Conservation (phyloP, 2,888 invertebrate genomes). For the Ommatoiulus sabulosus region DNA sequence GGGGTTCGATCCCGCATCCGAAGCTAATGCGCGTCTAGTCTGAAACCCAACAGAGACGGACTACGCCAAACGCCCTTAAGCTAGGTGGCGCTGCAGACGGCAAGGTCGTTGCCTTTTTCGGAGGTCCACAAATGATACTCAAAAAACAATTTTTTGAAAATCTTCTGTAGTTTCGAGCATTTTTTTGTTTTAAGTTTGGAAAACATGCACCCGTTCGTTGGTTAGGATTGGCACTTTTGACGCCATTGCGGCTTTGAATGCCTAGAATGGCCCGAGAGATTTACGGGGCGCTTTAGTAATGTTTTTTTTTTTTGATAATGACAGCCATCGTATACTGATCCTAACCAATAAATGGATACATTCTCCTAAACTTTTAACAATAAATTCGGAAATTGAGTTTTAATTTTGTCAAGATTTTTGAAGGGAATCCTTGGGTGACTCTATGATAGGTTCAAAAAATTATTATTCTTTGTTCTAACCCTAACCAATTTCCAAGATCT, state of each 20-base stretch:
- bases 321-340: not conserved
- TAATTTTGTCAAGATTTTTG: not conserved
- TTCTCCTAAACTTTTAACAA: not conserved
- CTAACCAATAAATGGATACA: not conserved
- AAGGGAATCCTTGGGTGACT: too few species aligned
- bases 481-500: not conserved
- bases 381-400: not conserved
- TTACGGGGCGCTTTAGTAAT: too few species aligned
- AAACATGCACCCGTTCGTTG: not conserved
- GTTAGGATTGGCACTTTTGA: not conserved
- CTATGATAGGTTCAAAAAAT: too few species aligned
- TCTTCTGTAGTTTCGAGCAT: not conserved
- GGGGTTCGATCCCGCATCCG: not conserved
- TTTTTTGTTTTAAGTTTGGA: not conserved
- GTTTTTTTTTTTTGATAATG: too few species aligned
- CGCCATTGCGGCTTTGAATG: too few species aligned
- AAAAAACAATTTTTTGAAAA: not conserved
- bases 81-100: slow-evolving; percentile 4
- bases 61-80: slow-evolving; percentile 5
- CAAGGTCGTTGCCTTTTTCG: not conserved
- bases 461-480: too few species aligned
- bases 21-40: not conserved
- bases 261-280: too few species aligned
- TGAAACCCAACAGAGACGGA: not conserved
- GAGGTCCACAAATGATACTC: not conserved